Percentiles rank a stretch among this genome's conserved stretches.
phyloP scores from a whole-genome alignment of 2,113 vertebrate species.

The Benitochromis conjunctus region DNA sequence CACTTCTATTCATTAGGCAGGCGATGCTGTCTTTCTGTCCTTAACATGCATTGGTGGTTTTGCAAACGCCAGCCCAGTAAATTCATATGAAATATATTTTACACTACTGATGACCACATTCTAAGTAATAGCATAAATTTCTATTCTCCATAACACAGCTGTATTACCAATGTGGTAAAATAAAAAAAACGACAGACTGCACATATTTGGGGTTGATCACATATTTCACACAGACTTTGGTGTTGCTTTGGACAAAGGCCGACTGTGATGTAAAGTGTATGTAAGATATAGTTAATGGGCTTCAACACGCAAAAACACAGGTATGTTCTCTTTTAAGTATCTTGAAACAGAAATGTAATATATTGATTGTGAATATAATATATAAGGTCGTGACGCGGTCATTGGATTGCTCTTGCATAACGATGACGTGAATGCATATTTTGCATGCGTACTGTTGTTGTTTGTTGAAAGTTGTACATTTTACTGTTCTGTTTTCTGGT shows the following conservation, averaged over 20 bases:
- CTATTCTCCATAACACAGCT: not conserved
- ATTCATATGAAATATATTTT: conserved; percentile 14
- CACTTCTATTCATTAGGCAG: conserved; percentile 11
- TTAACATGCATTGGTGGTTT: conserved; percentile 37
- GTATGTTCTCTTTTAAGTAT: conserved; percentile 38
- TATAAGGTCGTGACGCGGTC: conserved; percentile 44
- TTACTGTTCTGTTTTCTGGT: conserved; percentile 33
- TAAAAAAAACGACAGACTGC: not conserved
- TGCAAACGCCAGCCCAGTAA: not conserved
- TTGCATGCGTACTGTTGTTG: conserved; percentile 60
- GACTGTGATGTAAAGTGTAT: not conserved
- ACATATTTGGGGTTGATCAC: not conserved
- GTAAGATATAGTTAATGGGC: not conserved
- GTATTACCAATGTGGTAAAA: not conserved
- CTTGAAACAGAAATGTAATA: conserved; percentile 70
- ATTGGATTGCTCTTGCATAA: conserved; percentile 49
- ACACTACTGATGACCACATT: conserved; percentile 22
- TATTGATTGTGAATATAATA: conserved; percentile 74
- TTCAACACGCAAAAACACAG: conserved; percentile 38
- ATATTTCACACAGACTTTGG: not conserved
- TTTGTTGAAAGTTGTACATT: conserved; percentile 61
- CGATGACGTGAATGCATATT: conserved; percentile 33
- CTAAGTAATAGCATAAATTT: not conserved
- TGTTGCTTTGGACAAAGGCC: not conserved
- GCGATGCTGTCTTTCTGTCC: conserved; percentile 22